Evolutionary conservation across 2,113 vertebrate genomes (phyloP).

Genomic region (Thryonomys swinderianus): DNA sequence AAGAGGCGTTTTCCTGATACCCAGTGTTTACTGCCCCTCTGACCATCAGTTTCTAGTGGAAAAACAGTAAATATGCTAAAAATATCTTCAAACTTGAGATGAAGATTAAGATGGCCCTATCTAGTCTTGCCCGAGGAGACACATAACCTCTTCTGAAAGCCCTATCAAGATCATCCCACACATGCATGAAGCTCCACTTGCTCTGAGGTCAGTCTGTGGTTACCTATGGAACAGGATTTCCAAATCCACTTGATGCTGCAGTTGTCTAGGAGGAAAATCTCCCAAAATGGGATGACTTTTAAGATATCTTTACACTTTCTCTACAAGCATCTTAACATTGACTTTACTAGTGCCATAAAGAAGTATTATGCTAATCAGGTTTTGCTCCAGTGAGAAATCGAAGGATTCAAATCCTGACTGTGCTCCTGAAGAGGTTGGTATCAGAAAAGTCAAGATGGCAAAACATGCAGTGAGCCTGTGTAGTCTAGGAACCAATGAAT

Average conservation of each 20-base stretch:
- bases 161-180: not conserved
- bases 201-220: not conserved
- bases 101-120: not conserved
- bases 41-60: not conserved
- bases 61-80: slow-evolving; percentile 22
- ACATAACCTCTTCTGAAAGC: not conserved
- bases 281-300: not conserved
- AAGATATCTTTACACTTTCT: not conserved
- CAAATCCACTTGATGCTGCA: not conserved
- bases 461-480: not conserved
- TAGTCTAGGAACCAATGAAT: not conserved
- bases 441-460: not conserved
- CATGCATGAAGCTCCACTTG: not conserved
- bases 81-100: slow-evolving; percentile 7
- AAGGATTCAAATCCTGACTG: not conserved
- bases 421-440: not conserved
- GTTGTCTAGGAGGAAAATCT: not conserved
- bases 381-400: not conserved
- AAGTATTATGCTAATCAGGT: not conserved
- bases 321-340: not conserved
- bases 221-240: not conserved
- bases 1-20: not conserved
- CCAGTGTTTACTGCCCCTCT: not conserved
- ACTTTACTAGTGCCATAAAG: not conserved
- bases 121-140: not conserved